Percentiles rank a stretch among this genome's conserved stretches.
phyloP scores from a whole-genome alignment of 1,140 invertebrate genomes.

The Hyles euphorbiae region DNA sequence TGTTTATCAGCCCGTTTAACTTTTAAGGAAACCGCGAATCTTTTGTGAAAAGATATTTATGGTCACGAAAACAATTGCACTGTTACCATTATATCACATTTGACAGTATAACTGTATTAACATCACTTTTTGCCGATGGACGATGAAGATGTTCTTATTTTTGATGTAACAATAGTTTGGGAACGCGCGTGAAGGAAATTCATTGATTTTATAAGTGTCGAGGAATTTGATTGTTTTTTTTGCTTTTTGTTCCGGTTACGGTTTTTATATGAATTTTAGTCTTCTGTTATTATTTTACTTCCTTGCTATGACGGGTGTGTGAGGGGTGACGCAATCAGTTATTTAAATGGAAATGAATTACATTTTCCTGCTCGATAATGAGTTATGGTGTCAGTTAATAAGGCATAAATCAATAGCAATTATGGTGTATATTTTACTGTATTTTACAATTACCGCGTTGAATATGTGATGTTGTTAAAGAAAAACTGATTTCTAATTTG shows the following conservation, averaged over 20 bases:
- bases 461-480: no score
- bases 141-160: slow-evolving; percentile 59
- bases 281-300: no score
- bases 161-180: slow-evolving; percentile 35
- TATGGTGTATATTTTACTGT: no score
- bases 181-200: slow-evolving; percentile 25
- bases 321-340: no score
- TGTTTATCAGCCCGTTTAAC: slow-evolving; percentile 69
- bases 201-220: neutral
- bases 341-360: no score
- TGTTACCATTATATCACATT: slow-evolving; percentile 69
- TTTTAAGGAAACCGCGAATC: slow-evolving; percentile 73
- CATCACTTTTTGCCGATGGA: slow-evolving; percentile 38
- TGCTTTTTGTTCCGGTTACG: neutral
- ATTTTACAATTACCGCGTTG: no score
- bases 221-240: neutral
- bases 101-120: slow-evolving; percentile 66
- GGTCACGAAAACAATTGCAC: slow-evolving; percentile 66
- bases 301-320: no score
- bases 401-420: no score
- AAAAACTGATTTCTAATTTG: no score
- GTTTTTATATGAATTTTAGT: no score
- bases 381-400: no score
- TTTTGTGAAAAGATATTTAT: slow-evolving; percentile 71
- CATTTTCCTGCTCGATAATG: no score